Evolutionary conservation across 2,113 vertebrate species (phyloP).

Genomic region (Chaenocephalus aceratus): DNA sequence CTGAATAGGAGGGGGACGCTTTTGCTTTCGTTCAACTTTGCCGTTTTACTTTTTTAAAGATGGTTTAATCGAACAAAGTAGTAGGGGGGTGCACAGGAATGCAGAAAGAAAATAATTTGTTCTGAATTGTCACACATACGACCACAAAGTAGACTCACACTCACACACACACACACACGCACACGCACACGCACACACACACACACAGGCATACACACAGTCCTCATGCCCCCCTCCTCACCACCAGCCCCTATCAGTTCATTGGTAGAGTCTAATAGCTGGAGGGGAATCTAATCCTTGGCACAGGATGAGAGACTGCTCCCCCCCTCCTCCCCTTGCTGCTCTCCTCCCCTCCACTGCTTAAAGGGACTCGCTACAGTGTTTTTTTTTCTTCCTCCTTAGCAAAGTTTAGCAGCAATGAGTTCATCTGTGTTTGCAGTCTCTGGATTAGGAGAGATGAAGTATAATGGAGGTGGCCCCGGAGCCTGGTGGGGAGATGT

Average conservation of each 20-base stretch:
- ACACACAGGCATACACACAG: conserved; percentile 10
- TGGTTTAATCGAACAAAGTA: conserved; percentile 19
- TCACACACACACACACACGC: conserved; percentile 15
- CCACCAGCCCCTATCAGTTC: conserved; percentile 60
- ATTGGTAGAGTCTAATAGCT: conserved; percentile 86
- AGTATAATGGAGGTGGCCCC: conserved; percentile 73
- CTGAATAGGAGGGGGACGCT: conserved; percentile 14
- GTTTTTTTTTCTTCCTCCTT: conserved; percentile 55
- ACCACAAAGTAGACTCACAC: conserved; percentile 12
- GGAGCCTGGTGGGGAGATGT: conserved; percentile 78
- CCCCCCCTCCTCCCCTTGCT: conserved; percentile 36
- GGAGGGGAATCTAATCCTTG: conserved; percentile 85
- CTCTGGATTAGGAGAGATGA: conserved; percentile 79
- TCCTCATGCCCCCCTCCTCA: conserved; percentile 10
- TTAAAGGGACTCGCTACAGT: conserved; percentile 73
- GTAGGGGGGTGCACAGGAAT: conserved; percentile 36
- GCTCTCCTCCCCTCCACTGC: conserved; percentile 61
- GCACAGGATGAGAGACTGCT: conserved; percentile 79
- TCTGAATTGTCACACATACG: conserved; percentile 17
- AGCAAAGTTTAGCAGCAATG: conserved; percentile 71
- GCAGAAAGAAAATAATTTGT: conserved; percentile 35
- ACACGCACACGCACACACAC: background rate
- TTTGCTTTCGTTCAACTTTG: conserved; percentile 31
- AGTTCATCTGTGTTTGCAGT: conserved; percentile 80
- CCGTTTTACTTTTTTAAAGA: conserved; percentile 50